These are phyloP conservation scores for Anastatus disparis DNA, from an alignment of 1,140 invertebrate genomes.

Conservation along the genomic window DNA sequence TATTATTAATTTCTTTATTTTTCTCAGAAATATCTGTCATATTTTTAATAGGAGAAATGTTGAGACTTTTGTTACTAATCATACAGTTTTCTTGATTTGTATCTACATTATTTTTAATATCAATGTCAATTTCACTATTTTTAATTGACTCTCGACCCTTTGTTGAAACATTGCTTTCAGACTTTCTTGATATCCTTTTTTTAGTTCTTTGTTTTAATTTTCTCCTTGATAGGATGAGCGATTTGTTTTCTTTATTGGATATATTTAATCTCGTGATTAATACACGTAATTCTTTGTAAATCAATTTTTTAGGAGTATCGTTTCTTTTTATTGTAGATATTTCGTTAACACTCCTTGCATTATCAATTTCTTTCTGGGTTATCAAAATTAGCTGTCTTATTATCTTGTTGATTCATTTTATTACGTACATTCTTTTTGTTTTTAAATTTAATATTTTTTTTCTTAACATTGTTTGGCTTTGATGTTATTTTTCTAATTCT, in stretches of 20 bases:
- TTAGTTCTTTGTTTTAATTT: not conserved
- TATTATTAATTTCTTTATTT: not conserved
- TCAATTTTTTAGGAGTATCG: not conserved
- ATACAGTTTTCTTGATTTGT: not conserved
- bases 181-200: not conserved
- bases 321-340: not conserved
- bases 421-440: not conserved
- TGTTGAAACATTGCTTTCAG: not conserved
- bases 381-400: no score
- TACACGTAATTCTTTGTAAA: conserved; percentile 1
- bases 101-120: not conserved
- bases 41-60: no score
- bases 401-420: no score
- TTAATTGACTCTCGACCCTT: not conserved
- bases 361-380: not conserved
- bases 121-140: not conserved
- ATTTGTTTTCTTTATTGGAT: not conserved
- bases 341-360: not conserved
- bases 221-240: not conserved
- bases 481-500: not conserved
- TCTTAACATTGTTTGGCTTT: not conserved
- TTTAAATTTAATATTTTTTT: not conserved
- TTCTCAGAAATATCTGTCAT: not conserved
- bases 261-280: not conserved
- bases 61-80: not conserved